phyloP scores from a whole-genome alignment of 2,113 vertebrate species.

The Dolichotis patagonum region DNA sequence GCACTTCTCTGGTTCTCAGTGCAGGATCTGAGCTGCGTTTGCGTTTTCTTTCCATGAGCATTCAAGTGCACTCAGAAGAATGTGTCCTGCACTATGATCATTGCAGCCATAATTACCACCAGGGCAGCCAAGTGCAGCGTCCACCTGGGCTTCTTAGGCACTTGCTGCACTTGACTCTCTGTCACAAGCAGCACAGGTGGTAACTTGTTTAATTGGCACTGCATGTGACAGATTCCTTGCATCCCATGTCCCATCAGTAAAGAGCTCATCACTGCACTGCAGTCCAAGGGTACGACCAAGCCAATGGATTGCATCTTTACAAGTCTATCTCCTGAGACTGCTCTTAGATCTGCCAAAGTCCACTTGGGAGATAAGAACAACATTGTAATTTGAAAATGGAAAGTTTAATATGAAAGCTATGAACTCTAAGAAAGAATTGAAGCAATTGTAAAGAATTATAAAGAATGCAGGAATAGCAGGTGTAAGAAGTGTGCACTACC shows the following conservation, averaged over 20 bases:
- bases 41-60: slow-evolving; percentile 43
- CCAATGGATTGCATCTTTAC: background rate
- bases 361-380: background rate
- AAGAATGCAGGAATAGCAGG: background rate
- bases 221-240: background rate
- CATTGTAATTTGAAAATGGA: slow-evolving; percentile 1
- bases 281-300: background rate
- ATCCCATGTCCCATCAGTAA: background rate
- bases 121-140: background rate
- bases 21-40: slow-evolving; percentile 16
- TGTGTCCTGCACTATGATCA: background rate
- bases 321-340: background rate
- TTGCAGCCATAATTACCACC: background rate
- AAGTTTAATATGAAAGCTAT: slow-evolving; percentile 25
- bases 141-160: background rate
- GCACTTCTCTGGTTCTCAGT: slow-evolving; percentile 15
- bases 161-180: background rate
- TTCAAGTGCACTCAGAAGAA: background rate
- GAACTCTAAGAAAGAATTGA: background rate
- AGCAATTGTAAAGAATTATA: background rate
- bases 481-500: background rate
- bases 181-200: background rate
- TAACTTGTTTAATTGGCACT: slow-evolving; percentile 2
- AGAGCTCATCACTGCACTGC: background rate
- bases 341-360: background rate